Conservation (phyloP, 2,888 invertebrate species). For the Sinohyriopsis cumingii region DNA sequence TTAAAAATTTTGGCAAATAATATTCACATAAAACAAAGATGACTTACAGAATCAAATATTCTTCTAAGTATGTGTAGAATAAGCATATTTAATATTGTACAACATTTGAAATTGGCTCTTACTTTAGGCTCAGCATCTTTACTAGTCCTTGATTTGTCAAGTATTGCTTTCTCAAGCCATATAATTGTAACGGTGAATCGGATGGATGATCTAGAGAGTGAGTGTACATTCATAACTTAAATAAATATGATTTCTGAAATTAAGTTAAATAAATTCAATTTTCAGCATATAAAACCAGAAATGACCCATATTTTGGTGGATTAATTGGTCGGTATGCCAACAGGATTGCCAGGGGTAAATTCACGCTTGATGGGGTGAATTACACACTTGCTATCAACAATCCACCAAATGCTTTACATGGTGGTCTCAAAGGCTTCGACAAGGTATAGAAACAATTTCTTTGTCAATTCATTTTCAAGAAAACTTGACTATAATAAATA, state of each 20-base stretch:
- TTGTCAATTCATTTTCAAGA: neutral
- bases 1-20: too few species aligned
- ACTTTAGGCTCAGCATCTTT: too few species aligned
- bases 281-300: slow-evolving; percentile 61
- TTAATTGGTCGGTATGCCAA: slow-evolving; percentile 91
- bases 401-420: slow-evolving; percentile 84
- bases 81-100: too few species aligned
- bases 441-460: slow-evolving; percentile 74
- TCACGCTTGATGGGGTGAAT: slow-evolving; percentile 79
- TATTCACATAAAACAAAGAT: too few species aligned
- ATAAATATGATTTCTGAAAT: neutral
- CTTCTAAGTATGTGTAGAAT: too few species aligned
- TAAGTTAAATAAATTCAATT: neutral
- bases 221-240: neutral
- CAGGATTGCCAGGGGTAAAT: slow-evolving; percentile 80
- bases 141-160: too few species aligned
- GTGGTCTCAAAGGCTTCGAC: slow-evolving; percentile 88
- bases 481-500: neutral
- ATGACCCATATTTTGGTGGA: slow-evolving; percentile 86
- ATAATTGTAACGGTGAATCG: too few species aligned
- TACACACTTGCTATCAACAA: slow-evolving; percentile 84
- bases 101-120: too few species aligned
- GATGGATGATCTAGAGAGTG: neutral
- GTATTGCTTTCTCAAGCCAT: too few species aligned
- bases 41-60: too few species aligned